Base-by-base conservation (phyloP, 2,888 invertebrate genomes). In the Odontomyia ornata region DNA sequence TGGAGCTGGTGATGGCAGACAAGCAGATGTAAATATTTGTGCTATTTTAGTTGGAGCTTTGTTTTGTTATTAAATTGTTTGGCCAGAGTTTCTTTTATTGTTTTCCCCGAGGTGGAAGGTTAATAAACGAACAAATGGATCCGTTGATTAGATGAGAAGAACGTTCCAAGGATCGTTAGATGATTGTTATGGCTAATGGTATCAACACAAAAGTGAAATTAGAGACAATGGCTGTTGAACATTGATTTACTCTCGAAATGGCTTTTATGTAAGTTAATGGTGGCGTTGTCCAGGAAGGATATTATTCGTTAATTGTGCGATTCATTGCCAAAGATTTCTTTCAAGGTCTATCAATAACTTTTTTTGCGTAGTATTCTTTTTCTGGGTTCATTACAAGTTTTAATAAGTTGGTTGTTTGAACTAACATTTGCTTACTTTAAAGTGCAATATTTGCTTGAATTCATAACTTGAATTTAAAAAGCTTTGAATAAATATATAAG, bases 111-210 rank as follows among this genome's bases (percentile, higher is more conserved):
- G 57, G 21, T 60, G 4, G 57, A 21, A 36, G 65, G 65, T 65
- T 65, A 36, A 65, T 21, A 65, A 28, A 64, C 64, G 64, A n/a
- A 23, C 30, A 28, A 64, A 25, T 64, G 27, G 64, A 64, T 9
- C 13, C 21, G 18, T 21, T 60, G 57, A 60, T 60, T 60, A 60
- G 57, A n/a, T 60, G 57, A 13, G 25, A 11, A 52, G n/a, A 60
- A 23, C 25, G 21, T 25, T 60, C 57, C 9, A 60, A 23, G 57
- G 13, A 5, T 60, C 25, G 57, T 60, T 60, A 60, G 57, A n/a
- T 21, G 25, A 25, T 60, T 60, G 25, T 25, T 21, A 23, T 23
- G 23, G 57, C n/a, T n/a, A 52, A 52, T 52, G 52, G 18, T 18
- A 60, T 60, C 23, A 60, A 23, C 18, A 25, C 23, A 4, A 21